These are phyloP conservation scores for Pygocentrus nattereri DNA, from an alignment of 2,797 vertebrate species.

Conservation along the genomic window DNA sequence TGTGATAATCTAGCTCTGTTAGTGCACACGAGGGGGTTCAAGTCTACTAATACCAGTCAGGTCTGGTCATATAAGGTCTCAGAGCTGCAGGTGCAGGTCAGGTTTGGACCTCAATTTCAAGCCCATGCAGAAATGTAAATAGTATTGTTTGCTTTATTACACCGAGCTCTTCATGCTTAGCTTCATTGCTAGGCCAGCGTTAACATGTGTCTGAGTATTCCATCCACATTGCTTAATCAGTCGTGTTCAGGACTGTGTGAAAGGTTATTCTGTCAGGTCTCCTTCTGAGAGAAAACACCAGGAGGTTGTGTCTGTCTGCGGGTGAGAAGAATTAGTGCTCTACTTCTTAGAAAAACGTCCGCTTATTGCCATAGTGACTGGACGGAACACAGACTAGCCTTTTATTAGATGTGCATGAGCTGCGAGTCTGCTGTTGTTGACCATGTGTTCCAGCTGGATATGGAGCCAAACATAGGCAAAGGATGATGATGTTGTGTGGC, in stretches of 20 bases:
- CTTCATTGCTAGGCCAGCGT: constrained; percentile 17
- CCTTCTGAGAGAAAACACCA: constrained; percentile 44
- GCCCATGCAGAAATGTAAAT: neutral
- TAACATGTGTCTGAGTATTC: constrained; percentile 51
- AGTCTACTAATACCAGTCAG: no score
- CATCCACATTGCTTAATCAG: constrained; percentile 58
- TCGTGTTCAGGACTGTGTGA: constrained; percentile 59
- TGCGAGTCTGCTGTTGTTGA: constrained; percentile 11
- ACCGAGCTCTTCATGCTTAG: neutral
- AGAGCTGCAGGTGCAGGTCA: no score
- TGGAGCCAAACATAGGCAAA: neutral
- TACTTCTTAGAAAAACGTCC: neutral
- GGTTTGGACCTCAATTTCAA: no score
- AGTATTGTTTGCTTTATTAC: neutral
- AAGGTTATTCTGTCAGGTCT: constrained; percentile 49
- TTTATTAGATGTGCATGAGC: constrained; percentile 1
- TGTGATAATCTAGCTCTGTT: no score
- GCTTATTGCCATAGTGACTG: constrained; percentile 18
- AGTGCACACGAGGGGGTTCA: no score
- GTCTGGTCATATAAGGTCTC: no score
- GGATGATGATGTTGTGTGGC: constrained; percentile 23
- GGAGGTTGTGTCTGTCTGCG: constrained; percentile 43
- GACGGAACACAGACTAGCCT: neutral
- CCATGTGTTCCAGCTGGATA: neutral
- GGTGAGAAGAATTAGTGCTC: neutral